phyloP scores from a whole-genome alignment of 2,888 invertebrate species.

The Diploptera punctata region DNA sequence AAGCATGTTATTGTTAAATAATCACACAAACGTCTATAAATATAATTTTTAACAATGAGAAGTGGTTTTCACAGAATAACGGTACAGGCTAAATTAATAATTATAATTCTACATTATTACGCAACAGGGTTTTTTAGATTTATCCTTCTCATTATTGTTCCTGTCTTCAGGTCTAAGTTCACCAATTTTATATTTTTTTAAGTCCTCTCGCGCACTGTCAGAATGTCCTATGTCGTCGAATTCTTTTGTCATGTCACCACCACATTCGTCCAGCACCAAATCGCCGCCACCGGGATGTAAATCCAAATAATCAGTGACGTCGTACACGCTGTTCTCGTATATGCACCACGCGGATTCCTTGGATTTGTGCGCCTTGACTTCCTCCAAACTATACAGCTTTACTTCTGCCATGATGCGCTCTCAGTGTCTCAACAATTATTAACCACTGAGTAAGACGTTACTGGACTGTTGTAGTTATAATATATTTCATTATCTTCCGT shows the following conservation, averaged over 20 bases:
- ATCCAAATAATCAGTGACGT: conserved; percentile 16
- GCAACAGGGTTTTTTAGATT: neutral
- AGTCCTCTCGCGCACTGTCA: neutral
- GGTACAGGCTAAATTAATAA: too few relatives aligned
- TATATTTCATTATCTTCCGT: too few relatives aligned
- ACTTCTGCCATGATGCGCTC: too few relatives aligned
- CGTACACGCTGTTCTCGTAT: conserved; percentile 17
- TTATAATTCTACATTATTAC: too few relatives aligned
- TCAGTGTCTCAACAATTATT: too few relatives aligned
- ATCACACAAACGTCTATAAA: too few relatives aligned
- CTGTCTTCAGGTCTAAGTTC: neutral
- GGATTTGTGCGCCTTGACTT: conserved; percentile 3
- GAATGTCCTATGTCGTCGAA: conserved; percentile 30
- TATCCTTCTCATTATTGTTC: neutral
- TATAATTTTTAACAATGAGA: too few relatives aligned
- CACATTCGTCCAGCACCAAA: conserved; percentile 4
- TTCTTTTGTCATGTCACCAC: neutral
- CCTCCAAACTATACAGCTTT: neutral
- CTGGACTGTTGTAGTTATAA: too few relatives aligned
- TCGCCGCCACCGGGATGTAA: conserved; percentile 26
- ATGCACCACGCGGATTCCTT: conserved; percentile 27
- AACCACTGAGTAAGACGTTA: too few relatives aligned
- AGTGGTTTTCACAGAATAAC: too few relatives aligned
- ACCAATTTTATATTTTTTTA: conserved; percentile 23
- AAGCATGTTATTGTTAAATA: too few relatives aligned